Conservation (phyloP, 2,113 vertebrate genomes). For the Thalassarche chlororhynchos region DNA sequence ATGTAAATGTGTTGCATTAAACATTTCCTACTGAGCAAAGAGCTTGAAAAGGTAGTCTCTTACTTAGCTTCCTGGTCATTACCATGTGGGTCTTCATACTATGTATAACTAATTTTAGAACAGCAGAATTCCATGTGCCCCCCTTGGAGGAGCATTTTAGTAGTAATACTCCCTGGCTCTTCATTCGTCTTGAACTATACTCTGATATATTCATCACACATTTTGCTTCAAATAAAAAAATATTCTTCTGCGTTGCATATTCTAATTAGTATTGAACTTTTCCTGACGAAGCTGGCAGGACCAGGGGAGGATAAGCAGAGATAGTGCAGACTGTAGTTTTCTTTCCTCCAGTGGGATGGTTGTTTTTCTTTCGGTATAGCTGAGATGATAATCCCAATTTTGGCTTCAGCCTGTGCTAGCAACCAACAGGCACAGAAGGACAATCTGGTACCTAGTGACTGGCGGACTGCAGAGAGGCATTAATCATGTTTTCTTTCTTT, state of each 20-base stretch:
- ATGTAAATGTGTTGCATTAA: not conserved
- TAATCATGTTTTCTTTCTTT: not conserved
- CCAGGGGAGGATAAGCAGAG: not conserved
- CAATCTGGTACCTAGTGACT: not conserved
- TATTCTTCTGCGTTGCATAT: not conserved
- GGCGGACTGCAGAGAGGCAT: not conserved
- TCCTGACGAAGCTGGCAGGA: not conserved
- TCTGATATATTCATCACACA: not conserved
- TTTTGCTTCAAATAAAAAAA: not conserved
- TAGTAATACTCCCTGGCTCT: not conserved
- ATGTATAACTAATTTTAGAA: not conserved
- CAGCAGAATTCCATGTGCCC: not conserved
- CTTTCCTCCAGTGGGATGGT: not conserved
- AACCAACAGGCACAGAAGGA: not conserved
- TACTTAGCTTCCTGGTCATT: not conserved
- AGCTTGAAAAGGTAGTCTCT: not conserved
- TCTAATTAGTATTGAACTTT: not conserved
- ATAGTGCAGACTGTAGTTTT: not conserved
- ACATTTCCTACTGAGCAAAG: not conserved
- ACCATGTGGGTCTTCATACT: not conserved
- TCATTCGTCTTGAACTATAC: not conserved
- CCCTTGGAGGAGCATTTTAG: not conserved
- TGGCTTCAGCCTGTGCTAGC: not conserved
- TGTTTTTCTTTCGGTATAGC: not conserved
- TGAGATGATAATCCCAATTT: not conserved